Evolutionary conservation across 2,797 vertebrate genomes (phyloP), one percentile per base, ranked within the genome.

Genomic region (Balearica regulorum): DNA sequence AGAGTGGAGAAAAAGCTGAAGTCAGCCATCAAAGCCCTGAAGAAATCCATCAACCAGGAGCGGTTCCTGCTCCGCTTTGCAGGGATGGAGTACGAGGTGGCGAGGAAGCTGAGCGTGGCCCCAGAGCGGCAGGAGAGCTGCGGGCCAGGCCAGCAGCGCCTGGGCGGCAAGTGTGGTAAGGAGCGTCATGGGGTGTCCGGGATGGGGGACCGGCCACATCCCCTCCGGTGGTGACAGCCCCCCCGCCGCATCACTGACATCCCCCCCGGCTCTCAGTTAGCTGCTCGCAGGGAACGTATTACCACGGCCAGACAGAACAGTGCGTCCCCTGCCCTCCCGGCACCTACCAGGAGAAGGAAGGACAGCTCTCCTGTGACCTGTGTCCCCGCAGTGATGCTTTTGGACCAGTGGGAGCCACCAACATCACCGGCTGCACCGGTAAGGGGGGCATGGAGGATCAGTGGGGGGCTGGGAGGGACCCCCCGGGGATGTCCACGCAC

Each of bases 21-120:
- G 95, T 98, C 99, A 0, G 99, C 99, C 73, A 98, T 99, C 97
- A 99, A 99, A 97, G 98, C 99, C 92, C 98, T 99, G 96, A 99
- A 99, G 92, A 99, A 99, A 92, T 99, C 99, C 97, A 99, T 99
- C 96, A 99, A 99, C 97, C 99, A 99, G 98, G 99, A 99, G 95
- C 98, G 99, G 57, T 99, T 99, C 97, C 98, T 99, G 95, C 99
- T 99, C 78, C 98, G 99, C 69, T 98, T 99, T 20, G 99, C 99
- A 0, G 99, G 99, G 71, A 98, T 99, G 87, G 99, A 99, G 90
- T 99, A 99, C 8, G 99, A 99, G 94, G 98, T 99, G 90, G 99
- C 99, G 2, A 99, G 99, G 94, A 99, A 99, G 93, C 98, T 99
- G 29, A 98, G 98, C 26, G 96, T 98, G 78, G 92, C 93, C 19